These are phyloP conservation scores for Aurelia sp. DNA, from an alignment of 30 jellyfish, hydroid and myxozoan species.

Conservation along the genomic window DNA sequence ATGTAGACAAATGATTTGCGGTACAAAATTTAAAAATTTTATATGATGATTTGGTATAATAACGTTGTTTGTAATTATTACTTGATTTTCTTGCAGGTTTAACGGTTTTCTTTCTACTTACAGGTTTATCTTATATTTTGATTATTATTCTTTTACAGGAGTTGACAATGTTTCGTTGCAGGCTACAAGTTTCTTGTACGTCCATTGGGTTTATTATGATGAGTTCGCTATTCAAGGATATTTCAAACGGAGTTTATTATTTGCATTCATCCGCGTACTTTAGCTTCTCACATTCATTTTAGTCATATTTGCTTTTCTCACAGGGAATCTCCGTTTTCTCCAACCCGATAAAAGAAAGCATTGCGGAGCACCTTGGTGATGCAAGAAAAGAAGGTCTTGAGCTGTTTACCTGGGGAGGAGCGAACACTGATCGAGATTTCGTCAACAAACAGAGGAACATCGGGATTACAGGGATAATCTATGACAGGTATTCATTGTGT, in stretches of 20 bases:
- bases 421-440: conserved; percentile 33
- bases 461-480: conserved; percentile 56
- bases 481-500: conserved; percentile 39
- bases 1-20: not conserved
- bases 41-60: too few species aligned
- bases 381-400: conserved; percentile 17
- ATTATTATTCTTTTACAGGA: too few species aligned
- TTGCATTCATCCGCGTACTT: not conserved
- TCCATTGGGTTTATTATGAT: too few species aligned
- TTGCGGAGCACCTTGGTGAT: conserved; percentile 15
- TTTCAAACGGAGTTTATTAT: not conserved
- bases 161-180: too few species aligned
- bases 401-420: conserved; percentile 80
- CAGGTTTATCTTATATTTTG: too few species aligned
- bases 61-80: too few species aligned
- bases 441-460: conserved; percentile 32
- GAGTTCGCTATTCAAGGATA: too few species aligned
- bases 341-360: conserved; percentile 37
- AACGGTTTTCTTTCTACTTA: too few species aligned
- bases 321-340: conserved; percentile 71
- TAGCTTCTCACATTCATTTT: not conserved
- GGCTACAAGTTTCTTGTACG: too few species aligned
- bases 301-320: not conserved
- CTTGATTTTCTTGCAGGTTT: too few species aligned
- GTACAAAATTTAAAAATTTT: too few species aligned